Percentiles rank a stretch among this genome's conserved stretches.
These are phyloP conservation scores for Synanthedon myopaeformis DNA, from an alignment of 2,888 invertebrate genomes.

Conservation along the genomic window DNA sequence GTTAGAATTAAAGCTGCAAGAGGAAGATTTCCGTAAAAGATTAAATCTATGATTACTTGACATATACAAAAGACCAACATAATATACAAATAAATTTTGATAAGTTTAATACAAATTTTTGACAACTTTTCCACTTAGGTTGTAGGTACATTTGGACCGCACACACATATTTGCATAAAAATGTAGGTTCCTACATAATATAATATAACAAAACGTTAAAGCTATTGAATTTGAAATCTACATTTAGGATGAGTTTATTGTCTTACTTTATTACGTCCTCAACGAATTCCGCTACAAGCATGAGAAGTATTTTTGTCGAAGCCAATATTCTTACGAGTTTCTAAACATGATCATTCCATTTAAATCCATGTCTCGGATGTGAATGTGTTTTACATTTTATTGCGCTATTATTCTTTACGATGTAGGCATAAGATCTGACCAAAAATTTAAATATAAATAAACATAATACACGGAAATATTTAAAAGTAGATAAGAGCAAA, in stretches of 20 bases:
- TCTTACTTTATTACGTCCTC: constrained; percentile 46
- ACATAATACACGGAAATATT: neutral
- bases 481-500: neutral
- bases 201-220: too few relatives aligned
- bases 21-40: too few relatives aligned
- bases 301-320: constrained; percentile 47
- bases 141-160: too few relatives aligned
- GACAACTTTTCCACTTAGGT: too few relatives aligned
- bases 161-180: too few relatives aligned
- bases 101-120: too few relatives aligned
- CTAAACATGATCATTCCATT: constrained; percentile 60
- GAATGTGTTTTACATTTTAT: constrained; percentile 50
- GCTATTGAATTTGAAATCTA: too few relatives aligned
- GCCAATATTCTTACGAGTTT: constrained; percentile 52
- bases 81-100: too few relatives aligned
- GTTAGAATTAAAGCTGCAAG: too few relatives aligned
- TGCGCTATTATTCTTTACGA: constrained; percentile 42
- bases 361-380: constrained; percentile 34
- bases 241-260: constrained; percentile 4
- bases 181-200: too few relatives aligned
- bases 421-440: constrained; percentile 14
- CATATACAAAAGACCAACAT: too few relatives aligned
- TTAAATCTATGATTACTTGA: too few relatives aligned
- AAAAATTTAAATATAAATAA: constrained; percentile 4
- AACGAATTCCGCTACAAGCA: constrained; percentile 45